Conservation (phyloP, 2,797 vertebrate genomes). For the Arnoldichthys spilopterus region DNA sequence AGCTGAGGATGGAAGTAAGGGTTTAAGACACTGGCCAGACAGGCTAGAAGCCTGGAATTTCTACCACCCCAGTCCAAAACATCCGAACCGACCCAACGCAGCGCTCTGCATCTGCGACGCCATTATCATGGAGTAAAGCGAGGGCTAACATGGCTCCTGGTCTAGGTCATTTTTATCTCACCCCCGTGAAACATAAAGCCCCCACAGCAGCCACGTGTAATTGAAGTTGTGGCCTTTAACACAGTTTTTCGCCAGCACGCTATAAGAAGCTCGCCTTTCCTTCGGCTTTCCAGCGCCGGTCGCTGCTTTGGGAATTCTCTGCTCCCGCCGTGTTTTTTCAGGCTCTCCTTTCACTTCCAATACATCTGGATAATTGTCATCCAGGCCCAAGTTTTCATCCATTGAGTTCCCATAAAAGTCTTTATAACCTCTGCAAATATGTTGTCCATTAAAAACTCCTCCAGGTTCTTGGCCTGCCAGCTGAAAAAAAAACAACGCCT, state of each 20-base stretch:
- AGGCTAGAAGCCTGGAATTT: conserved; percentile 3
- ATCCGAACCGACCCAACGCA: conserved; percentile 17
- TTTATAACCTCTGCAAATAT: conserved; percentile 69
- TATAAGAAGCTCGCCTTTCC: conserved; percentile 35
- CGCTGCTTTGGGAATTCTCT: conserved; percentile 58
- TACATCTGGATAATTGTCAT: conserved; percentile 64
- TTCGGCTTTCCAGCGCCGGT: conserved; percentile 32
- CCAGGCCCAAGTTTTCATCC: conserved; percentile 56
- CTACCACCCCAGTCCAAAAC: neutral
- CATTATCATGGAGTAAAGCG: conserved; percentile 33
- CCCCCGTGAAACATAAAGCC: conserved; percentile 52
- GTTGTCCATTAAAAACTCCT: conserved; percentile 60
- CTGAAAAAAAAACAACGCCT: conserved; percentile 41
- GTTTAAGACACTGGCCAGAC: neutral
- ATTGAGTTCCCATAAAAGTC: conserved; percentile 65
- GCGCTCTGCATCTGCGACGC: conserved; percentile 48
- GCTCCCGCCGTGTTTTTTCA: conserved; percentile 47
- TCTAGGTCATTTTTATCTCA: conserved; percentile 41
- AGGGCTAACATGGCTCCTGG: conserved; percentile 14
- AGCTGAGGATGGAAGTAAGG: neutral
- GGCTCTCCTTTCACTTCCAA: conserved; percentile 45
- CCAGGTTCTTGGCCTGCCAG: conserved; percentile 54
- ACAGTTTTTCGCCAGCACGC: conserved; percentile 22
- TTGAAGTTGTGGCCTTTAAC: conserved; percentile 46
- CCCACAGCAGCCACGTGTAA: conserved; percentile 45